Percentiles rank a stretch among this genome's conserved stretches.
These are phyloP conservation scores for Phaenicophaeus curvirostris DNA, from an alignment of 2,797 vertebrate genomes.

Conservation along the genomic window DNA sequence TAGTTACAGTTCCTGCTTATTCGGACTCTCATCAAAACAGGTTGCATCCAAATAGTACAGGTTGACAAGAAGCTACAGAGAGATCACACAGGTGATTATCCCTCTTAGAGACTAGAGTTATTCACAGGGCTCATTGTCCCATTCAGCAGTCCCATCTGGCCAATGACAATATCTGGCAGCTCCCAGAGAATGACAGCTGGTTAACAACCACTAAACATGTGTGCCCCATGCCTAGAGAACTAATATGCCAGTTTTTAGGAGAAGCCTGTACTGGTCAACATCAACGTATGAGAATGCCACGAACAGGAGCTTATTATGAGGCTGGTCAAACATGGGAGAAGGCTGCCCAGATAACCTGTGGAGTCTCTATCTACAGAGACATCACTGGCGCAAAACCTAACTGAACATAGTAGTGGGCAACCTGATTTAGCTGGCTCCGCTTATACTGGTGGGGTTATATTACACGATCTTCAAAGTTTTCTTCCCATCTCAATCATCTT, in stretches of 20 bases:
- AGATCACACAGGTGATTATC: background rate
- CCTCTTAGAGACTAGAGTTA: background rate
- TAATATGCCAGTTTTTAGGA: background rate
- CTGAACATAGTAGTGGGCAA: background rate
- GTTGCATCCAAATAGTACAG: background rate
- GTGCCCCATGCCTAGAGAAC: background rate
- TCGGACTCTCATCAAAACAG: background rate
- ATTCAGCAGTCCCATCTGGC: background rate
- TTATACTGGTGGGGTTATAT: background rate
- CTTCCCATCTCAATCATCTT: background rate
- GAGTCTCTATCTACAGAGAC: background rate
- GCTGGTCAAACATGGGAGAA: background rate
- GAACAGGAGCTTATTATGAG: background rate
- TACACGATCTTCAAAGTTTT: background rate
- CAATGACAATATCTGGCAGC: background rate
- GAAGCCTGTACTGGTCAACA: background rate
- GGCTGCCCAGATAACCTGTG: background rate
- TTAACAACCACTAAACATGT: background rate
- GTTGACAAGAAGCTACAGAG: background rate
- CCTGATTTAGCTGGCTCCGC: background rate
- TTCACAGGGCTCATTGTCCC: too few relatives aligned
- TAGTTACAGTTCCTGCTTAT: background rate
- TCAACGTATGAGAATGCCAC: background rate
- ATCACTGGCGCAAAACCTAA: background rate
- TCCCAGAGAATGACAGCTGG: background rate